Evolutionary conservation across 1,140 invertebrate species (phyloP), one percentile per base, ranked within the genome.

Genomic region (Diorhabda sublineata): DNA sequence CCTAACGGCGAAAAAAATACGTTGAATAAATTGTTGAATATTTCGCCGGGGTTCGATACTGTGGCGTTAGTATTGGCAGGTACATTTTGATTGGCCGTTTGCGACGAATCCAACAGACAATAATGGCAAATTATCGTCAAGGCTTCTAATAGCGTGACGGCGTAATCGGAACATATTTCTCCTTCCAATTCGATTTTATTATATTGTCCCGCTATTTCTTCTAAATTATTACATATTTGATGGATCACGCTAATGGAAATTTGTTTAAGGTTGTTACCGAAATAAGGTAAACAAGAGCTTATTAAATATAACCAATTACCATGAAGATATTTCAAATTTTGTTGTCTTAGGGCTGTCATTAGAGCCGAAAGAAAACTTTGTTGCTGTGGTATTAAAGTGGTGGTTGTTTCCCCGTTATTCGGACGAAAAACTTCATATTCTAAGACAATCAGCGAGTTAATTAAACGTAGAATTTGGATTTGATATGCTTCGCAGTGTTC

Each of bases 361-460:
- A 96, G 87, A 58, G 92, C 91, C 42, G 91, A 88, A 26, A 95
- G 81, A 78, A 97, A 96, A 87, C 97, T 92, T 26, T 92, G 88
- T 80, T 97, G 94, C 75, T 93, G 89, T 47, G 91, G 88, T 71
- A 93, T 90, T 43, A 88, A 78, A 42, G 75, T 74, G 58, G 81
- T 78, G 62, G 81, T 80, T 42, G 73, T 42, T 45, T 60, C 44
- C 44, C 42, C 52, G 26, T 61, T 3, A 47, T 58, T 8, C n/a
- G 69, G 60, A 9, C 44, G n/a, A 58, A 81, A 79, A 9, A 88
- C 87, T 74, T 91, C 87, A 77, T 92, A 86, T 80, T 95, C 93
- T 65, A 95, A 78, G 78, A 92, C 89, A 61, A 95, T 91, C 45
- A 93, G 83, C 3, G 91, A 87, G 59, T 92, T 82, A 11, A 92